Evolutionary conservation across 2,797 vertebrate species (phyloP), one percentile per base, ranked within the genome.

Genomic region (Lophotriccus pileatus): DNA sequence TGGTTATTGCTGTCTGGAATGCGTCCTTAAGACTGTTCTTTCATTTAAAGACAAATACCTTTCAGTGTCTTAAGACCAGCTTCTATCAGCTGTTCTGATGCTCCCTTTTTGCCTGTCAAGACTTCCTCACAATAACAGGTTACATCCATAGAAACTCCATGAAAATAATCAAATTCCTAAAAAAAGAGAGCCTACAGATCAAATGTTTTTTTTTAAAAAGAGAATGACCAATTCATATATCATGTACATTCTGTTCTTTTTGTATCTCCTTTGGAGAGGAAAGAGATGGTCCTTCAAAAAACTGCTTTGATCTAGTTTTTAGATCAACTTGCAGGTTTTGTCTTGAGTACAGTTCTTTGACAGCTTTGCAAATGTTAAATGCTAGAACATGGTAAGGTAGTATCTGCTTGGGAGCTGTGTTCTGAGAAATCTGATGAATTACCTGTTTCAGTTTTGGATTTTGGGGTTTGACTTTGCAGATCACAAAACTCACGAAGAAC

Each of bases 401-500:
- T 60, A 34, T 30, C 23, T 73, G 15, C 44, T 32, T 55, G 50
- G 28, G 41, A 85, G 37, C 22, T 76, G 21, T 52, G 12, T 80
- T 44, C 55, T 47, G 7, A 41, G 52, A 52, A 80, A 23, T 58
- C 21, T 58, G 36, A 41, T 73, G 32, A 67, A 60, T 70, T 25
- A 14, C 4, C 25, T 5, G 1, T n/a, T 77, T 76, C 28, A 36
- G 3, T 32, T 73, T 41, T 0, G 0, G 34, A 46, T 81, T 87
- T 73, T 14, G 43, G 18, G 0, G 69, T 92, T 62, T 82, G 25
- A 94, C 52, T 85, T 89, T 52, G 7, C 96, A 99, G 99, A 98
- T 99, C 84, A 99, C 99, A 6, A 99, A 99, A 91, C 98, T 99
- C 7, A 95, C 98, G 41, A 99, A 98, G 97, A 99, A 99, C 97